phyloP scores from a whole-genome alignment of 2,888 invertebrate genomes.

The Lymantria monacha region DNA sequence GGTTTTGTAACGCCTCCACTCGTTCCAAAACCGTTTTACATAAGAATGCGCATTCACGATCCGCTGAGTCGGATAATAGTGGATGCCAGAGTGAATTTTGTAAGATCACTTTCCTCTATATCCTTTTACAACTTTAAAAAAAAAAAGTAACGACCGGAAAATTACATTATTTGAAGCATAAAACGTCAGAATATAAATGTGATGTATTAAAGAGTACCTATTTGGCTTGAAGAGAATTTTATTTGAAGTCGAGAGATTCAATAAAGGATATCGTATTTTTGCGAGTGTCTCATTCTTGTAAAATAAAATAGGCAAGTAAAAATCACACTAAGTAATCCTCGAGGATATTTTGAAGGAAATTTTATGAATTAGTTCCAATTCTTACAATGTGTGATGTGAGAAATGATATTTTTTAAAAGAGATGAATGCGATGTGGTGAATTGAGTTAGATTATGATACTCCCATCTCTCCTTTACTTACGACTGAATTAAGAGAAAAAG shows the following conservation, averaged over 20 bases:
- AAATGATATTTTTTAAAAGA: too few relatives aligned
- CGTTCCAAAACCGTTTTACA: constrained; percentile 61
- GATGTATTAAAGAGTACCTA: constrained; percentile 22
- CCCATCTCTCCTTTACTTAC: too few relatives aligned
- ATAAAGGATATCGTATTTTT: too few relatives aligned
- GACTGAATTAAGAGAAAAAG: too few relatives aligned
- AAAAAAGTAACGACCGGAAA: constrained; percentile 55
- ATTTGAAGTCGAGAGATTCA: constrained; percentile 5
- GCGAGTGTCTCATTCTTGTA: too few relatives aligned
- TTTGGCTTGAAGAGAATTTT: constrained; percentile 7
- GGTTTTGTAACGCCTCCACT: constrained; percentile 33
- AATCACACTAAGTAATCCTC: too few relatives aligned
- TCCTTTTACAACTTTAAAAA: constrained; percentile 44
- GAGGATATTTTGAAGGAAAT: too few relatives aligned
- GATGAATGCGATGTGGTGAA: too few relatives aligned
- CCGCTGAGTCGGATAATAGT: constrained; percentile 75
- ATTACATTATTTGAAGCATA: constrained; percentile 43
- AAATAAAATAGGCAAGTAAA: too few relatives aligned
- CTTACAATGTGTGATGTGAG: too few relatives aligned
- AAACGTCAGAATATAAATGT: constrained; percentile 20
- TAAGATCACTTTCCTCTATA: constrained; percentile 42
- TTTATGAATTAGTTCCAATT: too few relatives aligned
- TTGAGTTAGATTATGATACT: too few relatives aligned
- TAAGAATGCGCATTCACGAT: constrained; percentile 69
- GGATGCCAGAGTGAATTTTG: constrained; percentile 50